Evolutionary conservation across 2,797 vertebrate species (phyloP).

Genomic region (Oreochromis grahami): DNA sequence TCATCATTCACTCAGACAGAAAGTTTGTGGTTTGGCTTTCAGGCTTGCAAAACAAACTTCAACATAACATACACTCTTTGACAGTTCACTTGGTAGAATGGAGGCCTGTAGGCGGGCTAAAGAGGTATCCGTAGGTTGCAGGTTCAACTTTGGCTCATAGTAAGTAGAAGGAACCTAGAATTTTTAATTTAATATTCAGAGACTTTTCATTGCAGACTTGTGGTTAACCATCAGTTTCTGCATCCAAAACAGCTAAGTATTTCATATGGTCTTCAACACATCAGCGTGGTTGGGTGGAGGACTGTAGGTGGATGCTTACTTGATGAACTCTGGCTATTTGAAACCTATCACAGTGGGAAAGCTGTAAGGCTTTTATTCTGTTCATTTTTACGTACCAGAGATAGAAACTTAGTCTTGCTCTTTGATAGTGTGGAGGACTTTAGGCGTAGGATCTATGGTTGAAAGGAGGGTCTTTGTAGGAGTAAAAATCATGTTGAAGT

Average conservation of each 20-base stretch:
- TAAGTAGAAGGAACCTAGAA: rapidly evolving
- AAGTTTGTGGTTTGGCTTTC: neutral
- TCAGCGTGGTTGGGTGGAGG: rapidly evolving
- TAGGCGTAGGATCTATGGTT: neutral
- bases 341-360: neutral
- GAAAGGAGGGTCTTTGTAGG: neutral
- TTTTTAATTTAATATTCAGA: neutral
- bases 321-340: neutral
- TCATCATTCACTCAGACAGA: neutral
- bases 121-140: neutral
- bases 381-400: neutral
- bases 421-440: neutral
- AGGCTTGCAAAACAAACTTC: neutral
- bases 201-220: neutral
- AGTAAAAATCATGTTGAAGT: neutral
- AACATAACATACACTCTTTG: neutral
- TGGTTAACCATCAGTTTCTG: neutral
- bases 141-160: neutral
- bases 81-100: neutral
- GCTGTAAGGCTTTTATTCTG: neutral
- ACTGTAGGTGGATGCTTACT: neutral
- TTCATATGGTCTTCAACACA: neutral
- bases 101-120: rapidly evolving
- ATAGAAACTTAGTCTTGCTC: neutral
- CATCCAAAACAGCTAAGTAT: neutral